These are phyloP conservation scores for Leucophenga varia DNA, from an alignment of 1,140 invertebrate genomes.

Conservation along the genomic window DNA sequence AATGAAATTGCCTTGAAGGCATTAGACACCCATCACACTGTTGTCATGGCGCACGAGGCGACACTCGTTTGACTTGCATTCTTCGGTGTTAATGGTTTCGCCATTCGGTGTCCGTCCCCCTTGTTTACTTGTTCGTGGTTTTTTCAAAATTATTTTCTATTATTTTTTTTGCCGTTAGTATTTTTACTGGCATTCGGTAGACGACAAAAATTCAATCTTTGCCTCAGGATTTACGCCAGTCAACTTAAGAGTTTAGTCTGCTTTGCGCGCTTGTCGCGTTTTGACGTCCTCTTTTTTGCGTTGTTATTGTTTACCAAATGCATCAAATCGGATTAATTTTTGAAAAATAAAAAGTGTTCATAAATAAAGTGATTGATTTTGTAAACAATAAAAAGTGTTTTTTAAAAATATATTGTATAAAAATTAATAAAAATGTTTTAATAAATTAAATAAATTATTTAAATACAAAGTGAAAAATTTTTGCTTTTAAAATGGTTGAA, in stretches of 20 bases:
- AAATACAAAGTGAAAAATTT: too few relatives aligned
- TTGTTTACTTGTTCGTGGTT: slow-evolving; percentile 34
- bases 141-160: too few relatives aligned
- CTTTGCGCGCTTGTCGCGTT: slow-evolving; percentile 55
- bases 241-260: slow-evolving; percentile 52
- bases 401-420: too few relatives aligned
- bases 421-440: too few relatives aligned
- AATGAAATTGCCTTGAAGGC: too few relatives aligned
- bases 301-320: too few relatives aligned
- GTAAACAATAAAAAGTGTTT: too few relatives aligned
- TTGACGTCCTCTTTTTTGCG: slow-evolving; percentile 27
- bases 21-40: too few relatives aligned
- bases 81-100: slow-evolving; percentile 39
- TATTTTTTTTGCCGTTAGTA: slow-evolving; percentile 27
- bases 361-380: neutral
- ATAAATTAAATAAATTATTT: too few relatives aligned
- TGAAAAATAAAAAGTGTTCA: neutral
- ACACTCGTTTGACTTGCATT: neutral
- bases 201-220: slow-evolving; percentile 35
- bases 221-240: slow-evolving; percentile 30
- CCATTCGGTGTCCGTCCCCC: slow-evolving; percentile 15
- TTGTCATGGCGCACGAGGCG: too few relatives aligned
- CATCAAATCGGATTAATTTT: neutral
- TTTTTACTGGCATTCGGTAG: slow-evolving; percentile 27
- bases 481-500: too few relatives aligned